Evolutionary conservation across 1,140 invertebrate genomes (phyloP), one percentile per base, ranked within the genome.

Genomic region (Hycleus cichorii): DNA sequence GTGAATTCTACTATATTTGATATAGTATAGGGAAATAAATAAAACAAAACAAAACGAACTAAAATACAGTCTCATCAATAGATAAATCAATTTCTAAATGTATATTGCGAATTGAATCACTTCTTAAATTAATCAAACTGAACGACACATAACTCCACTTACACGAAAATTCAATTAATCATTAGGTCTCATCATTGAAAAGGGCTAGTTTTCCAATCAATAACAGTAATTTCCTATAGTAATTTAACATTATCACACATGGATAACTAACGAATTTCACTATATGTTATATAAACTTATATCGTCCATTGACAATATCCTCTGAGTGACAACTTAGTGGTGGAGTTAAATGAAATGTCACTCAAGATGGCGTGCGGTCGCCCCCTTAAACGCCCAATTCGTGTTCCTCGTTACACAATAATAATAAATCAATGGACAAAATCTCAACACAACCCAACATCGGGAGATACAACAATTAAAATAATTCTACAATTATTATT

Each of bases 321-420:
- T 58, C 58, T 72, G 70, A 72, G 65, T 70, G 70, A 70, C 70
- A 70, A 67, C 58, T 18, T 63, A 57, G 62, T 60, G 62, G 59
- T 67, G 65, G 67, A 72, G 67, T 72, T 72, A 72, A 72, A 72
- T 72, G 70, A 72, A 72, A 72, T 64, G 70, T 72, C 70, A 71
- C 63, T 72, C 70, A 72, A 69, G 69, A 68, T 67, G 64, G 69
- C 62, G 57, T 62, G 60, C 58, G 60, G 63, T 66, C 56, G 63
- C 63, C 62, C 49, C 44, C 47, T 62, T 63, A 55, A 52, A 69
- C 67, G 70, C 69, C 69, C 69, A 69, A 65, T 69, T 55, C 68
- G 68, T 72, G 70, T 72, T 65, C 55, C 64, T 66, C 64, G 60
- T 66, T 68, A 68, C 64, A 68, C 55, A 59, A 56, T 55, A 66